Conservation (phyloP, 1,140 invertebrate genomes). For the Ceratoteleas bidentatus region DNA sequence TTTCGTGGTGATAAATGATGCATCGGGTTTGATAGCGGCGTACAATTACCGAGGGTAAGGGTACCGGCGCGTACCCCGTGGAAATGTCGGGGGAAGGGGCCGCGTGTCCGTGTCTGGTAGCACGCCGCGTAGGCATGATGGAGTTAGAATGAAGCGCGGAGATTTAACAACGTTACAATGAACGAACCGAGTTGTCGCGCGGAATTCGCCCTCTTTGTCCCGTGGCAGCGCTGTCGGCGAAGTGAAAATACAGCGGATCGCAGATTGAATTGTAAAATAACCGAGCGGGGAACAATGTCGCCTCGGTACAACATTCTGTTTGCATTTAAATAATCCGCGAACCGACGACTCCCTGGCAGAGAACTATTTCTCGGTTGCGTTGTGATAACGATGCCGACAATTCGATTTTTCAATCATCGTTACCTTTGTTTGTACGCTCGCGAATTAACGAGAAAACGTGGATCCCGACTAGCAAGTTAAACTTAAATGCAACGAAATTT, state of each 20-base stretch:
- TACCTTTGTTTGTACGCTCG: conserved; percentile 43
- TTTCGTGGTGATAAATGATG: too few species aligned
- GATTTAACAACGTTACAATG: conserved; percentile 80
- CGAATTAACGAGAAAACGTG: conserved; percentile 42
- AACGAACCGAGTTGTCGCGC: conserved; percentile 71
- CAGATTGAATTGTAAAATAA: conserved; percentile 80
- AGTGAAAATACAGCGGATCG: conserved; percentile 69
- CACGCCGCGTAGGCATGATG: conserved; percentile 66
- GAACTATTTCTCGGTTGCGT: conserved; percentile 48
- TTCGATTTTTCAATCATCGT: conserved; percentile 58
- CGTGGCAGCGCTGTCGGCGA: conserved; percentile 57
- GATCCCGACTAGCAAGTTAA: conserved; percentile 13
- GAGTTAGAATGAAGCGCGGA: conserved; percentile 71
- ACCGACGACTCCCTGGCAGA: conserved; percentile 63
- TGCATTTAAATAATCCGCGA: conserved; percentile 80
- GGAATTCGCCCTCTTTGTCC: conserved; percentile 68
- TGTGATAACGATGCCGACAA: conserved; percentile 37
- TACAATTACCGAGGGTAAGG: conserved; percentile 73
- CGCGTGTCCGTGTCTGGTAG: conserved; percentile 53
- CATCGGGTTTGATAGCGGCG: conserved; percentile 65
- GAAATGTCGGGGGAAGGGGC: conserved; percentile 34
- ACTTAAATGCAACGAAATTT: conserved; percentile 6
- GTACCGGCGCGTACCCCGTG: conserved; percentile 40
- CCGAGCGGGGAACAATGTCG: conserved; percentile 77
- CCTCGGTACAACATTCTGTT: conserved; percentile 78